Evolutionary conservation across 1,140 invertebrate species (phyloP).

Genomic region (Ptiloglossa arizonensis): DNA sequence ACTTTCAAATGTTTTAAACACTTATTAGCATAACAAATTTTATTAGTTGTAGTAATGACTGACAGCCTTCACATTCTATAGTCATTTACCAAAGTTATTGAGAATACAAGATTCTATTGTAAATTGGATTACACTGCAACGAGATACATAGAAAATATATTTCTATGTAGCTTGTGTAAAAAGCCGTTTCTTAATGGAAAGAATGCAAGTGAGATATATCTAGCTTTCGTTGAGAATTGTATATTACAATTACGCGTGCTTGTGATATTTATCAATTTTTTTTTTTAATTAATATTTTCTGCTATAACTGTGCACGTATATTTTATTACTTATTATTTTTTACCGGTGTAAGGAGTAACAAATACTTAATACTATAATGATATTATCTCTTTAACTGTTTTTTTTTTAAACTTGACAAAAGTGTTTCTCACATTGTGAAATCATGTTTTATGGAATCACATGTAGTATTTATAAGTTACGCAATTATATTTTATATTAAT

Average conservation of each 20-base stretch:
- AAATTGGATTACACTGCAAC: constrained; percentile 42
- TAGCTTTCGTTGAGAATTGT: constrained; percentile 33
- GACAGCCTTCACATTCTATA: constrained; percentile 63
- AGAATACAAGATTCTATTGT: constrained; percentile 44
- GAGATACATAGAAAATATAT: constrained; percentile 27
- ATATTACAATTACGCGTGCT: constrained; percentile 25
- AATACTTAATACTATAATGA: constrained; percentile 34
- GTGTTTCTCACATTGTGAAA: not conserved
- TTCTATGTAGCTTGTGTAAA: constrained; percentile 29
- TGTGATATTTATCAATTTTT: constrained; percentile 36
- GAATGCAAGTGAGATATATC: constrained; percentile 20
- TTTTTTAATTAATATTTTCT: constrained; percentile 11
- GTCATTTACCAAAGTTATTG: constrained; percentile 70
- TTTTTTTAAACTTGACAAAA: not conserved
- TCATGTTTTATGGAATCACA: constrained; percentile 27
- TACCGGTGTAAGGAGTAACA: not conserved
- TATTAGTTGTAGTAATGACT: constrained; percentile 60
- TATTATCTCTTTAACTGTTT: constrained; percentile 8
- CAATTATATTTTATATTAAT: not conserved
- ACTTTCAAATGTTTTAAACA: constrained; percentile 34
- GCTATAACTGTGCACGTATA: constrained; percentile 2
- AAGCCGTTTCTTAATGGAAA: constrained; percentile 4
- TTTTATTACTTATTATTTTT: constrained; percentile 32
- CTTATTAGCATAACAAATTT: constrained; percentile 44
- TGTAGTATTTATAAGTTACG: not conserved